These are phyloP conservation scores for Erpobdella octoculata DNA, from an alignment of 2,888 invertebrate genomes.

Conservation along the genomic window DNA sequence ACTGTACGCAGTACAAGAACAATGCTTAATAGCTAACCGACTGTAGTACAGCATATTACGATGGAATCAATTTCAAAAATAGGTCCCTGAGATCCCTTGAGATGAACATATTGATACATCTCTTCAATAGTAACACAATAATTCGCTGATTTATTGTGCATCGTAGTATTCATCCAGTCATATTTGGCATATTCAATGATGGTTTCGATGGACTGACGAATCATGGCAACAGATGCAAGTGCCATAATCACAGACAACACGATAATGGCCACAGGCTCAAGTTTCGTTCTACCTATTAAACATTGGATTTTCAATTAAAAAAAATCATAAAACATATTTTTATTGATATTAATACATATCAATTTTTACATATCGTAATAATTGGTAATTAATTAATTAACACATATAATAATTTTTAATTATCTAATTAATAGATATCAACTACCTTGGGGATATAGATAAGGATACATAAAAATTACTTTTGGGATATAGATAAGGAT, in stretches of 20 bases:
- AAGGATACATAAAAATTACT: not conserved
- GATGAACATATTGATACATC: constrained; percentile 21
- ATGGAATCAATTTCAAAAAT: constrained; percentile 43
- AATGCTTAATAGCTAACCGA: constrained; percentile 40
- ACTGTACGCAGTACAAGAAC: not conserved
- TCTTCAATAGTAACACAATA: constrained; percentile 31
- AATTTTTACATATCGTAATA: too few relatives aligned
- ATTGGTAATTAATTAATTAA: too few relatives aligned
- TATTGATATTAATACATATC: too few relatives aligned
- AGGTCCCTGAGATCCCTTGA: constrained; percentile 36
- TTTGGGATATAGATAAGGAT: not conserved
- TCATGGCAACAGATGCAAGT: constrained; percentile 48
- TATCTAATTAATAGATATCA: constrained; percentile 4
- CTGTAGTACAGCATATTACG: constrained; percentile 43
- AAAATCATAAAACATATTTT: not conserved
- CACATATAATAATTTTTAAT: too few relatives aligned
- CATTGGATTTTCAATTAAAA: not conserved
- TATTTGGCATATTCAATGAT: constrained; percentile 40
- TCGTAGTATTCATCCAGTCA: constrained; percentile 29
- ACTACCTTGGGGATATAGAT: not conserved
- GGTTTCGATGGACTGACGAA: constrained; percentile 49
- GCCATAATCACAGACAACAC: constrained; percentile 51
- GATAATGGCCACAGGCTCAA: constrained; percentile 50
- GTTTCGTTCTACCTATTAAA: constrained; percentile 43
- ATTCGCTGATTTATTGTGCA: constrained; percentile 18